Evolutionary conservation across 2,797 vertebrate genomes (phyloP).

Genomic region (Hoplostethus mediterraneus): DNA sequence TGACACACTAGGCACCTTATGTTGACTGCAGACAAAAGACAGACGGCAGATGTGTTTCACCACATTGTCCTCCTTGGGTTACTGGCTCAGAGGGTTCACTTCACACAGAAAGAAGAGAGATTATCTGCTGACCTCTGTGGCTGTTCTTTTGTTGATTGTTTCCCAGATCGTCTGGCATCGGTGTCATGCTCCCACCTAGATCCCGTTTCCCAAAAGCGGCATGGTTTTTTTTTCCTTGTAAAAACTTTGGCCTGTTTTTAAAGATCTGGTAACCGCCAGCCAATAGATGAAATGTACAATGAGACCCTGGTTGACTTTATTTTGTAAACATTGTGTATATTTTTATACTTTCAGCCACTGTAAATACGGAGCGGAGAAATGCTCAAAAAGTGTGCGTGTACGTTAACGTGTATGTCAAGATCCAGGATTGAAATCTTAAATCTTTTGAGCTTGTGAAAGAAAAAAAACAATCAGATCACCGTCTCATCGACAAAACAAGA

Average conservation of each 20-base stretch:
- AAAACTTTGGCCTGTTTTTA: not conserved
- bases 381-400: not conserved
- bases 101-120: slow-evolving; percentile 7
- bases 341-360: slow-evolving; percentile 75
- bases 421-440: not conserved
- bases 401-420: slow-evolving; percentile 10
- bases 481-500: not conserved
- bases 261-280: slow-evolving; percentile 27
- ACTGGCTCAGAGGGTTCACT: slow-evolving; percentile 20
- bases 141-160: slow-evolving; percentile 57
- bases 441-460: not conserved
- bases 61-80: slow-evolving; percentile 21
- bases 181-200: not conserved
- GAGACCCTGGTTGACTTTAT: slow-evolving; percentile 59
- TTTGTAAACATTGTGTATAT: slow-evolving; percentile 79
- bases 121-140: slow-evolving; percentile 8
- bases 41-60: slow-evolving; percentile 62
- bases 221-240: not conserved
- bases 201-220: not conserved
- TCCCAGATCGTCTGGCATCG: slow-evolving; percentile 18
- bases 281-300: slow-evolving; percentile 62
- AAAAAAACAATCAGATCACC: not conserved
- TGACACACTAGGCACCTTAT: slow-evolving; percentile 20
- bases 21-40: not conserved
- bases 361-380: slow-evolving; percentile 23